Conservation (phyloP, 2,113 vertebrate genomes). For the Pelvicachromis taeniatus region DNA sequence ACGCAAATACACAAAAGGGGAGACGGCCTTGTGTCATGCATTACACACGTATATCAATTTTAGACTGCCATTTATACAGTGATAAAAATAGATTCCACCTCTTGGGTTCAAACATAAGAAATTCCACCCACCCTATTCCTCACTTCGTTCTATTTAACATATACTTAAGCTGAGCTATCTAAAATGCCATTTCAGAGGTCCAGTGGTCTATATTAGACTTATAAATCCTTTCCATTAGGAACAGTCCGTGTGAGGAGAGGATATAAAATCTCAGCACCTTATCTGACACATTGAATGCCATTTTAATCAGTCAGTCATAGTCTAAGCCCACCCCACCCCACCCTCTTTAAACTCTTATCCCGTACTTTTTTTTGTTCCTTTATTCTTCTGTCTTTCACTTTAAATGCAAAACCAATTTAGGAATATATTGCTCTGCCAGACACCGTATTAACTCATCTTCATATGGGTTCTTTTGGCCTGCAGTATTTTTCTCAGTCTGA, state of each 20-base stretch:
- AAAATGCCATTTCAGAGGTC: slow-evolving; percentile 35
- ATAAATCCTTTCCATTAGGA: slow-evolving; percentile 45
- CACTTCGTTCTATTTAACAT: slow-evolving; percentile 20
- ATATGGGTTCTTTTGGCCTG: background rate
- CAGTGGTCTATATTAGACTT: slow-evolving; percentile 40
- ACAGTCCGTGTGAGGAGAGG: slow-evolving; percentile 7
- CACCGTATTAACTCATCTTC: slow-evolving; percentile 29
- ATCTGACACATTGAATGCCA: slow-evolving; percentile 55
- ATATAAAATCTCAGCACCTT: slow-evolving; percentile 46
- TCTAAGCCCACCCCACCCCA: slow-evolving; percentile 16
- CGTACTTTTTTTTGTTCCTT: slow-evolving; percentile 13
- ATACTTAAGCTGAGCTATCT: slow-evolving; percentile 20
- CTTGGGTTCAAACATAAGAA: background rate
- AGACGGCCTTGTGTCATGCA: background rate
- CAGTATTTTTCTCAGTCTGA: background rate
- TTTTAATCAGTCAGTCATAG: slow-evolving; percentile 62
- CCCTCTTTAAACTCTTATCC: slow-evolving; percentile 40
- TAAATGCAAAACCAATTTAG: slow-evolving; percentile 45
- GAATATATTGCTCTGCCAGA: slow-evolving; percentile 17
- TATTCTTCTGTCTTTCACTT: slow-evolving; percentile 22
- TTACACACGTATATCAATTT: background rate
- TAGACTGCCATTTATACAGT: background rate
- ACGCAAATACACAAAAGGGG: background rate
- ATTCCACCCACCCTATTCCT: background rate
- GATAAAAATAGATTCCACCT: background rate